Evolutionary conservation across 1,140 invertebrate genomes (phyloP).

Genomic region (Hypothenemus hampei): DNA sequence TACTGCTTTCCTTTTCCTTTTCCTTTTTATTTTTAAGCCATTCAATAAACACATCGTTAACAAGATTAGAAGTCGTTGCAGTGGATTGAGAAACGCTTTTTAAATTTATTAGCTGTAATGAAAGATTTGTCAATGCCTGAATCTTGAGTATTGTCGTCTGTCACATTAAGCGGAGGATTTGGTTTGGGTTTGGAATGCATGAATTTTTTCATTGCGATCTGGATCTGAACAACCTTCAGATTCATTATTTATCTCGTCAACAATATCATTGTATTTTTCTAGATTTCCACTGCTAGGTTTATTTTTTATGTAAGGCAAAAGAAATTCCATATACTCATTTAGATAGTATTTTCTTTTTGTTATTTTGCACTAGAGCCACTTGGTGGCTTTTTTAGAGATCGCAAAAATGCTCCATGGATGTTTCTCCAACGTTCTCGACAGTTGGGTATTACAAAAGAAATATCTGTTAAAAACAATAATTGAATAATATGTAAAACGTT

Average conservation of each 20-base stretch:
- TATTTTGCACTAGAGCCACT: background rate
- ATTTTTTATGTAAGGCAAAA: slow-evolving; percentile 4
- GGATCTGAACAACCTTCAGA: background rate
- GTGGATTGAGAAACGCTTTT: no score
- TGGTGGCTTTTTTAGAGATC: slow-evolving; percentile 4
- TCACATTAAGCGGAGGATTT: no score
- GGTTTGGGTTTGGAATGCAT: no score
- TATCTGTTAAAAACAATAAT: background rate
- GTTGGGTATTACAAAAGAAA: slow-evolving; percentile 14
- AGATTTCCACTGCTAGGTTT: slow-evolving; percentile 1
- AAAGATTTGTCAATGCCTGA: no score
- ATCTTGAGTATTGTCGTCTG: no score
- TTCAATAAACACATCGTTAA: background rate
- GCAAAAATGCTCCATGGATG: slow-evolving; percentile 8
- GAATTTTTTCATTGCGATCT: background rate
- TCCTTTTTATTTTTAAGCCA: background rate
- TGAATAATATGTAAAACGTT: background rate
- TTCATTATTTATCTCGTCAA: background rate
- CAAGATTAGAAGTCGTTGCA: no score
- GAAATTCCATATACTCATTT: slow-evolving; percentile 2
- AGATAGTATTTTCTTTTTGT: slow-evolving; percentile 18
- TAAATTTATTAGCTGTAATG: no score
- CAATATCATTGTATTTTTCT: background rate
- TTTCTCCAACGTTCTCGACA: slow-evolving; percentile 18
- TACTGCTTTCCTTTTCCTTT: background rate